Base-by-base conservation (phyloP, 2,888 invertebrate genomes). In the Ametastegia equiseti region DNA sequence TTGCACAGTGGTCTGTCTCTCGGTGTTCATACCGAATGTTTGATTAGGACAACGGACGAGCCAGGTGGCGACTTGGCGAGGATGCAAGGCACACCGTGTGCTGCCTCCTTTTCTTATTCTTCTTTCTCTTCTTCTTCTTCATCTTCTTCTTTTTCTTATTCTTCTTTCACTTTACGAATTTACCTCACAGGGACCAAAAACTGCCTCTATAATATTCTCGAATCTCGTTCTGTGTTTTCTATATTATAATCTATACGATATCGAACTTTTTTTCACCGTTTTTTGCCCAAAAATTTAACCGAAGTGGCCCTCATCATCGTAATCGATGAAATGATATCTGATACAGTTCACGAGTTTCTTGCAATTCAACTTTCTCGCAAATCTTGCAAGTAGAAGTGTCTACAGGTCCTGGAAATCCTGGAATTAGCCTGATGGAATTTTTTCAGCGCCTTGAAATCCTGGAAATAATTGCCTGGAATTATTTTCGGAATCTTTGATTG, bases 1-100 rank as follows among this genome's bases (percentile, higher is more conserved):
- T 88, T 88, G 87, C 87, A 84, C 87, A 86, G 85, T 60, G 78
- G 60, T 60, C 78, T 78, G 60, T 78, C 78, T 78, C 78, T 78
- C 45, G 57, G 60, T 86, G 87, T 89, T 88, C 87, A 86, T 86
- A 84, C 85, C 84, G 86, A 84, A 81, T 91, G 88, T 91, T 91
- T 91, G 91, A 91, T 89, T 89, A 90, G 91, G 91, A 90, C 87
- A 63, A 57, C 63, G 57, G 39, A 78, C 30, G 39, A 78, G 86
- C 89, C 90, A 90, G 90, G 90, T 91, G 91, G 78, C 75, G 63
- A 78, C 60, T 63, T 60, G 33, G 75, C 75, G 45, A 57, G 71
- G 71, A 71, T 71, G 27, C 71, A 47, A 71, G 75, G 45, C 54
- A 45, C 71, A 47, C 75, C 54, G 36, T 75, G 27, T 30, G n/a